phyloP scores from a whole-genome alignment of 2,113 vertebrate species.

The Seriola dumerili region DNA sequence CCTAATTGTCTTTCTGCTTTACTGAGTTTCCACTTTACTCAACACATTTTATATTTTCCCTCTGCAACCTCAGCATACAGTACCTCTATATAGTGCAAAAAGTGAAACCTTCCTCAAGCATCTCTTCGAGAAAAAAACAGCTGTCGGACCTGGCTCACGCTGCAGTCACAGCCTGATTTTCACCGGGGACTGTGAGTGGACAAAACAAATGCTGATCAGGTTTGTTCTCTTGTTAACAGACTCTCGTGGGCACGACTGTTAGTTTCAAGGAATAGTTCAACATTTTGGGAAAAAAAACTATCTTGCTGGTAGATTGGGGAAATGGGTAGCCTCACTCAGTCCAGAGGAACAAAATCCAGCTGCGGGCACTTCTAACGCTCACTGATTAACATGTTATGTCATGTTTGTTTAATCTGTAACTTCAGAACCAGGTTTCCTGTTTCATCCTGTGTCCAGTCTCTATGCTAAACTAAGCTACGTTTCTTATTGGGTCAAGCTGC shows the following conservation, averaged over 20 bases:
- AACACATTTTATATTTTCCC: constrained; percentile 6
- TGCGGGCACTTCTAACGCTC: no score
- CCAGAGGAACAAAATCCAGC: not conserved
- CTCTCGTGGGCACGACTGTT: not conserved
- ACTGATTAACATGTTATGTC: no score
- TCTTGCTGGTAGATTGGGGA: not conserved
- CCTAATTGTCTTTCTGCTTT: constrained; percentile 28
- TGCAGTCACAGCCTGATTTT: not conserved
- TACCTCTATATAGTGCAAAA: not conserved
- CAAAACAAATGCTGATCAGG: not conserved
- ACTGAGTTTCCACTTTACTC: constrained; percentile 8
- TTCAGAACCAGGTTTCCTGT: no score
- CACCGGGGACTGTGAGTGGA: not conserved
- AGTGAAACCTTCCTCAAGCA: not conserved
- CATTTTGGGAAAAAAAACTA: no score
- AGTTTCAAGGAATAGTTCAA: no score
- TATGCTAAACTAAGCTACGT: no score
- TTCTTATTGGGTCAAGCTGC: no score
- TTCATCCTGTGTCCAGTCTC: not conserved
- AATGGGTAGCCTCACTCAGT: not conserved
- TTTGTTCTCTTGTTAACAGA: not conserved
- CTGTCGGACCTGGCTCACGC: not conserved
- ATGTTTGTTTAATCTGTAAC: no score
- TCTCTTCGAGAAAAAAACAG: not conserved
- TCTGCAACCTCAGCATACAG: not conserved